These are phyloP conservation scores for Nipponacmea schrenckii DNA, from an alignment of 2,888 invertebrate genomes.

Conservation along the genomic window DNA sequence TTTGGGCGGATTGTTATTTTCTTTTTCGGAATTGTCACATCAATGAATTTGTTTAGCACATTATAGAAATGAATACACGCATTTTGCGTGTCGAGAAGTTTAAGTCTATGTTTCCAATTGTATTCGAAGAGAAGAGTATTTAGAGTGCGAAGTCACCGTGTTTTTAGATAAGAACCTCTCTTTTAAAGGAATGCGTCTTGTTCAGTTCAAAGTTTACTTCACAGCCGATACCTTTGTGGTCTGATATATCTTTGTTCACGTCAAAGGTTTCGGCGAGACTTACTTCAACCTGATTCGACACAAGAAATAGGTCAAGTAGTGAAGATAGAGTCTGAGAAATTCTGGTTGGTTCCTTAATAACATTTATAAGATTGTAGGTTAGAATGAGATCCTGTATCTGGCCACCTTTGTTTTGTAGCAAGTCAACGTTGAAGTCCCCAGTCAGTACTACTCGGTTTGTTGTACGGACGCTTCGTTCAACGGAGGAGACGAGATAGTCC, in stretches of 20 bases:
- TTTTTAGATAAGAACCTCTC: not conserved
- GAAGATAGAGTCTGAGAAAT: not conserved
- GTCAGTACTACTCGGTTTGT: no score
- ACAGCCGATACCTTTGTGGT: not conserved
- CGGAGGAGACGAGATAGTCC: no score
- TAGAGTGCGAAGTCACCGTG: not conserved
- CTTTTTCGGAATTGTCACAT: no score
- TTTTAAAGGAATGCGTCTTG: not conserved
- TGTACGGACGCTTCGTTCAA: no score
- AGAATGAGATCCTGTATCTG: not conserved
- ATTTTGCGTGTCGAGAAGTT: not conserved
- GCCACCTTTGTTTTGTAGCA: not conserved
- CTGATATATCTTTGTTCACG: not conserved
- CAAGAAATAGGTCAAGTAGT: not conserved
- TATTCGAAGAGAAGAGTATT: not conserved
- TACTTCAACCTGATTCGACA: not conserved
- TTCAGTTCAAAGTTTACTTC: not conserved
- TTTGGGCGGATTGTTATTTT: no score
- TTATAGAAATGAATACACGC: not conserved
- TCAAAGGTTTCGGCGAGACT: not conserved
- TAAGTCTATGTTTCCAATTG: not conserved
- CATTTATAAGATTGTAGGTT: conserved; percentile 3
- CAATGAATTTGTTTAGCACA: no score
- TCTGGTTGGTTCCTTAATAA: not conserved
- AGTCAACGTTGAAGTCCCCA: no score